Conservation (phyloP, 2,888 invertebrate species). For the Phalera bucephala region DNA sequence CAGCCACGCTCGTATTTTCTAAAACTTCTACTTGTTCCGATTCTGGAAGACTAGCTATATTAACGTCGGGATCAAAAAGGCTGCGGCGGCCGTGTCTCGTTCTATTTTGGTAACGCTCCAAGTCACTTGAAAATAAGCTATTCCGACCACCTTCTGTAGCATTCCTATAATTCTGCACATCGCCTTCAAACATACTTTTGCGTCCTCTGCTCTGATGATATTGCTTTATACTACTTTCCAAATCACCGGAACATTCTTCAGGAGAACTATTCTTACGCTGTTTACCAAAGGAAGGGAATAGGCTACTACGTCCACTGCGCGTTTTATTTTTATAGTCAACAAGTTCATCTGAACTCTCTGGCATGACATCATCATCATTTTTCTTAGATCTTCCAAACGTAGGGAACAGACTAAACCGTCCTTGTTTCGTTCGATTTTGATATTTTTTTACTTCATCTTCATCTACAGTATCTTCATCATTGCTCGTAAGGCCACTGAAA, state of each 20-base stretch:
- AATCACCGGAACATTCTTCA: slow-evolving; percentile 50
- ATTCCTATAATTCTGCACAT: slow-evolving; percentile 44
- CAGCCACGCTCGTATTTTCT: slow-evolving; percentile 92
- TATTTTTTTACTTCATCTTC: slow-evolving; percentile 71
- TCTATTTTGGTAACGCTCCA: slow-evolving; percentile 65
- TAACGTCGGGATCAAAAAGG: slow-evolving; percentile 72
- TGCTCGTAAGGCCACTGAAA: slow-evolving; percentile 56
- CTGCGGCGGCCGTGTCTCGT: slow-evolving; percentile 70
- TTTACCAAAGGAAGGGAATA: slow-evolving; percentile 72
- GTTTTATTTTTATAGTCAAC: slow-evolving; percentile 72
- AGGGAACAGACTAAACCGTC: slow-evolving; percentile 68
- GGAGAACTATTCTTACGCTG: slow-evolving; percentile 62
- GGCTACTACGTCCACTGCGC: slow-evolving; percentile 58
- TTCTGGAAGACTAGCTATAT: slow-evolving; percentile 63
- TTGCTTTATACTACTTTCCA: slow-evolving; percentile 68
- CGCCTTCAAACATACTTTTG: slow-evolving; percentile 53
- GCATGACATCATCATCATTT: slow-evolving; percentile 63
- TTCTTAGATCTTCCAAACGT: slow-evolving; percentile 67
- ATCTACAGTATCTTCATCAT: slow-evolving; percentile 65
- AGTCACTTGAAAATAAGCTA: slow-evolving; percentile 51
- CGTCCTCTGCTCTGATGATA: slow-evolving; percentile 62
- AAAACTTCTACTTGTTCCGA: slow-evolving; percentile 84
- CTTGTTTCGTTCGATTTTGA: slow-evolving; percentile 68
- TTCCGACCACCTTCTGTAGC: slow-evolving; percentile 38
- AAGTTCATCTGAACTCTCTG: slow-evolving; percentile 73